These are phyloP conservation scores for Melanogrammus aeglefinus DNA, from an alignment of 2,797 vertebrate species.

Conservation along the genomic window DNA sequence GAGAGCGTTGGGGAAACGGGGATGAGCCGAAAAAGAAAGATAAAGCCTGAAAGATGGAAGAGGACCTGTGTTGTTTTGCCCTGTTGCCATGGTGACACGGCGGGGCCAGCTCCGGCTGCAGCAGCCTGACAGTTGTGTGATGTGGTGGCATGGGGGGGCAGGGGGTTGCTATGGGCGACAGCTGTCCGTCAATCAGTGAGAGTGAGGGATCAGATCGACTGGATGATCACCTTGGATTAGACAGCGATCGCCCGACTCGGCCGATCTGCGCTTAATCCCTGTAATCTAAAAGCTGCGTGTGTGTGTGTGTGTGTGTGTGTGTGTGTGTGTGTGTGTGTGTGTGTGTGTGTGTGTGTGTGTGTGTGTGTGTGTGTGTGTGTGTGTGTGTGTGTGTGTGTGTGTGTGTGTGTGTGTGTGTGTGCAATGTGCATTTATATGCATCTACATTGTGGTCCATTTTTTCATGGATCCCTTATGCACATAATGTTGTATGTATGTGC, in stretches of 20 bases:
- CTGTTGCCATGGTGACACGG: constrained; percentile 64
- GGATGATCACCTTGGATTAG: constrained; percentile 73
- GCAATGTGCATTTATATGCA: too few relatives aligned
- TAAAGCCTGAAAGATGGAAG: constrained; percentile 20
- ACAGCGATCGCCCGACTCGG: constrained; percentile 48
- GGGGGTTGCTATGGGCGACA: constrained; percentile 65
- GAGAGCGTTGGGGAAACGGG: too few relatives aligned
- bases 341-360: constrained; percentile 14
- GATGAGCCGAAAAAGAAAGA: background rate
- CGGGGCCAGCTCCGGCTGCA: constrained; percentile 29
- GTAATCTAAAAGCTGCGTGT: constrained; percentile 36
- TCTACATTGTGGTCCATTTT: too few relatives aligned
- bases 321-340: constrained; percentile 25
- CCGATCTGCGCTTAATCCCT: constrained; percentile 60
- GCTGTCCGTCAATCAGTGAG: constrained; percentile 70
- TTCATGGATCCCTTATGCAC: too few relatives aligned
- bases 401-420: too few relatives aligned
- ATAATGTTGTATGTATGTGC: constrained; percentile 15
- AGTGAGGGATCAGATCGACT: constrained; percentile 64
- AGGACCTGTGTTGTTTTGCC: constrained; percentile 57
- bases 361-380: too few relatives aligned
- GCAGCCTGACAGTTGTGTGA: constrained; percentile 61
- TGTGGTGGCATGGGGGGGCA: constrained; percentile 67
- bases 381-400: too few relatives aligned
- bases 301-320: constrained; percentile 24